Conservation (phyloP, 2,888 invertebrate genomes). For the Villa cingulata region DNA sequence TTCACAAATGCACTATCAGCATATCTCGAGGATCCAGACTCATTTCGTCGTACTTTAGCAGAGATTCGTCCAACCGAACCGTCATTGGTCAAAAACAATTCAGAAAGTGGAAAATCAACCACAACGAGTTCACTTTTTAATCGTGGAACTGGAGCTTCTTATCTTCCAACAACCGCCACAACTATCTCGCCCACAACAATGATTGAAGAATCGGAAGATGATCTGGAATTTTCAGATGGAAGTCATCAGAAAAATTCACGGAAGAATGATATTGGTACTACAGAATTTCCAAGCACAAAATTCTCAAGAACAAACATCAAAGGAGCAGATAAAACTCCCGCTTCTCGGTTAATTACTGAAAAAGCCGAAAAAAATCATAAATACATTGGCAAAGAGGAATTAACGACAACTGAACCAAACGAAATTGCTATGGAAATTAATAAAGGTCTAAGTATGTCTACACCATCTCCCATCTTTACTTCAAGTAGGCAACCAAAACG, state of each 20-base stretch:
- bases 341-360: neutral
- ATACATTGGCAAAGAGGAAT: neutral
- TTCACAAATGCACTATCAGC: slow-evolving; percentile 72
- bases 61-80: slow-evolving; percentile 70
- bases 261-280: slow-evolving; percentile 6
- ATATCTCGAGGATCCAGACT: slow-evolving; percentile 70
- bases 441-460: slow-evolving; percentile 29
- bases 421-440: slow-evolving; percentile 39
- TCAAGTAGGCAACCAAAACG: neutral
- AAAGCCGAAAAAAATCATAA: neutral
- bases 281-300: slow-evolving; percentile 32
- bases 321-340: neutral
- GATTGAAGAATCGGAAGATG: slow-evolving; percentile 57
- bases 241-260: slow-evolving; percentile 17
- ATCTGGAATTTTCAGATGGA: slow-evolving; percentile 63
- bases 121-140: slow-evolving; percentile 22
- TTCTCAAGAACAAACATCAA: neutral
- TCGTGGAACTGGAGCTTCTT: slow-evolving; percentile 25
- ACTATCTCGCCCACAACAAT: slow-evolving; percentile 39
- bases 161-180: slow-evolving; percentile 24
- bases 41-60: slow-evolving; percentile 60
- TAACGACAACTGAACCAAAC: slow-evolving; percentile 29
- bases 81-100: slow-evolving; percentile 37
- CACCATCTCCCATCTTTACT: slow-evolving; percentile 22
- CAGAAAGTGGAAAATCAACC: slow-evolving; percentile 21